Evolutionary conservation across 2,797 vertebrate species (phyloP).

Genomic region (Carcharodon carcharias): DNA sequence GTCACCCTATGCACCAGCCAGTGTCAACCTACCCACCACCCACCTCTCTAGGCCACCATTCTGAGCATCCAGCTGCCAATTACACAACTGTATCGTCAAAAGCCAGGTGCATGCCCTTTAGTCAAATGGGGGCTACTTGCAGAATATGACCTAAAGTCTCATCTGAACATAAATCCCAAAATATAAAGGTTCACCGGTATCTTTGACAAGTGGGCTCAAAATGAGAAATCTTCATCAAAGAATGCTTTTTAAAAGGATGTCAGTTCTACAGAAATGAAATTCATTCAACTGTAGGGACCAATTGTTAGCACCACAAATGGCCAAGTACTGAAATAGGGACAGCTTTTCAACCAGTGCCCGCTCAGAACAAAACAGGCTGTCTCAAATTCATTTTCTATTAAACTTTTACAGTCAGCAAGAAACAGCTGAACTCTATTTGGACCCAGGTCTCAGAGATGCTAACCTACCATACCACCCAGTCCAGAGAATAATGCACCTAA

Average conservation of each 20-base stretch:
- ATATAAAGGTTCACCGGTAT: neutral
- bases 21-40: neutral
- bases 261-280: neutral
- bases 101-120: neutral
- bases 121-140: neutral
- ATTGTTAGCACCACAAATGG: neutral
- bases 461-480: neutral
- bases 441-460: neutral
- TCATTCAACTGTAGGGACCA: neutral
- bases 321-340: neutral
- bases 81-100: neutral
- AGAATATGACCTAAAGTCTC: neutral
- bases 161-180: neutral
- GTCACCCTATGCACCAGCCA: neutral
- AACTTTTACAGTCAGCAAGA: neutral
- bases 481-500: neutral
- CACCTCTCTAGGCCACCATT: neutral
- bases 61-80: neutral
- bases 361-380: neutral
- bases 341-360: neutral
- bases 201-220: neutral
- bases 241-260: neutral
- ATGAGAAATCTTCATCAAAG: neutral
- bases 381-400: neutral
- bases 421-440: neutral